Evolutionary conservation across 2,888 invertebrate genomes (phyloP).

Genomic region (Heteromurus nitidus): DNA sequence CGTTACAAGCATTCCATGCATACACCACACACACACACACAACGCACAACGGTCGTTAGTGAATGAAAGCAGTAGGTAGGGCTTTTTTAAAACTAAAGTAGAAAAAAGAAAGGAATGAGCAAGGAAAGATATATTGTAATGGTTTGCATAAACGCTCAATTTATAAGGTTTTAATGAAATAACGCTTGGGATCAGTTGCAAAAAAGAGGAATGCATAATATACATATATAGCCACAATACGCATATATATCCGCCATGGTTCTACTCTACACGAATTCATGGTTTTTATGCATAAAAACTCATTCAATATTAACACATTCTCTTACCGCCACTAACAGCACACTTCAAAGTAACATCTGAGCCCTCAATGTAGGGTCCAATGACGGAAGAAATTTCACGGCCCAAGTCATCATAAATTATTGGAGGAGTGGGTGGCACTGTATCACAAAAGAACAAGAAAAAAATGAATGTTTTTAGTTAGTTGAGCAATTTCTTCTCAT

Average conservation of each 20-base stretch:
- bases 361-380: constrained; percentile 91
- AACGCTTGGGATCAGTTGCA: constrained; percentile 27
- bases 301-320: constrained; percentile 49
- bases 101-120: neutral
- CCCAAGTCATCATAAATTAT: constrained; percentile 90
- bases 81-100: neutral
- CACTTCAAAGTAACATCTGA: constrained; percentile 89
- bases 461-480: neutral
- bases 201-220: neutral
- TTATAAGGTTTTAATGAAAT: constrained; percentile 55
- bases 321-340: constrained; percentile 89
- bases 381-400: constrained; percentile 84
- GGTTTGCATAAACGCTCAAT: constrained; percentile 58
- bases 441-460: constrained; percentile 1
- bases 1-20: neutral
- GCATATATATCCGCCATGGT: neutral
- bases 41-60: constrained; percentile 9
- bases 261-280: constrained; percentile 9
- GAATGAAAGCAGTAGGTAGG: neutral
- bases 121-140: constrained; percentile 46
- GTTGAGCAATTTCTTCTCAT: constrained; percentile 20
- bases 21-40: neutral
- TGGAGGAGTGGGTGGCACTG: constrained; percentile 88
- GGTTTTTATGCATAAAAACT: neutral
- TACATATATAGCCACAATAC: neutral